Base-by-base conservation (phyloP, 2,888 invertebrate species). In the Polydrusus pterygomalis region DNA sequence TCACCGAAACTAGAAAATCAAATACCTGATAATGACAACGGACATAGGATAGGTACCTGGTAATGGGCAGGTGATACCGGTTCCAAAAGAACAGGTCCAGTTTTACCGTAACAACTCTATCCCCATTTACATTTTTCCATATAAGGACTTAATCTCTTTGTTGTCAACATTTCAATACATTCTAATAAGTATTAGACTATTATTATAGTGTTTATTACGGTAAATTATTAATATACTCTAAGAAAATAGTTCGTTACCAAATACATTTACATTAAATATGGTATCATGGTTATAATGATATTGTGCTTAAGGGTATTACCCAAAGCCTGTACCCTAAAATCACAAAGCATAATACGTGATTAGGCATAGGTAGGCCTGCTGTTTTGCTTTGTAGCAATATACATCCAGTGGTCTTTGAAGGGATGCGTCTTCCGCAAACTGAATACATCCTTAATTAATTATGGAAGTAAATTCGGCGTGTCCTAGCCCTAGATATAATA, bases 371-470 rank as follows among this genome's bases (percentile, higher is more conserved):
- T 60, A 60, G 58, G 58, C 15, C 58, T 34, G 34, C 58, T 60
- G 58, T 38, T 60, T 38, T 60, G 58, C 69, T 69, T 58, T 69
- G 25, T 38, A 43, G 38, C 25, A 69, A 56, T 58, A 69, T 43
- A 69, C 58, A 54, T 45, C 20, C 69, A 43, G 18, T 43, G 51
- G 43, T 40, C 30, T 54, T 56, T 43, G 54, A 11, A 3, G 40
- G 38, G 58, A 45, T 43, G 56, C 43, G 15, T 69, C 56, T 56
- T 43, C 56, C 54, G 30, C 69, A 69, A 43, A 69, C 40, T 45
- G 69, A 56, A 58, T 70, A 62, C 20, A 62, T 43, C 62, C 18
- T 70, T 70, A 60, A 70, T 70, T 70, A 70, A 70, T 49, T 47
- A 70, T 47, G 49, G 10, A 70, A 49, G 34, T 43, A 11, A 60